A percentile compares a stretch with the other conserved stretches of the same genome.
Evolutionary conservation across 2,797 vertebrate genomes (phyloP).

Genomic region (Setipinna tenuifilis): DNA sequence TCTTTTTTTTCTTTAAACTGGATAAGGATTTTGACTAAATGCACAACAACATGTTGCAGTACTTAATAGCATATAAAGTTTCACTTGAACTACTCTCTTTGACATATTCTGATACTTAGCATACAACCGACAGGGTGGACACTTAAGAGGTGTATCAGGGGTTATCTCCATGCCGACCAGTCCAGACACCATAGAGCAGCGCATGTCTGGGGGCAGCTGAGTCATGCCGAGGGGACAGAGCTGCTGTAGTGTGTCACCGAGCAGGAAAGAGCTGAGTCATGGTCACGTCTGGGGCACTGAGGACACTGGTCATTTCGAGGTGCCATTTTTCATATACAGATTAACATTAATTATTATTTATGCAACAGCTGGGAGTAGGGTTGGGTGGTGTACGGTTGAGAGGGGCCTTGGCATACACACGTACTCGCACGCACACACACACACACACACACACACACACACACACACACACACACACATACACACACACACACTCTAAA

Average conservation of each 20-base stretch:
- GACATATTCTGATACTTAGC: conserved; percentile 56
- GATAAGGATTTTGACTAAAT: conserved; percentile 56
- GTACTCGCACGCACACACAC: background rate
- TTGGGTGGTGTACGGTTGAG: background rate
- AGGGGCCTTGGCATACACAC: background rate
- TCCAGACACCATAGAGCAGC: background rate
- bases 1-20: conserved; percentile 45
- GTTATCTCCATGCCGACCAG: conserved; percentile 13
- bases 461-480: background rate
- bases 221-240: background rate
- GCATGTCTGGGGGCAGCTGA: conserved; percentile 37
- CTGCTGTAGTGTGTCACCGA: conserved; percentile 24
- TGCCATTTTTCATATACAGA: conserved; percentile 3
- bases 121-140: conserved; percentile 54
- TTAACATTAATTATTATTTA: background rate
- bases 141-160: conserved; percentile 14
- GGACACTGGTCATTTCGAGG: background rate
- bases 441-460: background rate
- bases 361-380: background rate
- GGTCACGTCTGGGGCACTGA: background rate
- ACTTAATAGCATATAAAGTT: conserved; percentile 54
- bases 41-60: conserved; percentile 65
- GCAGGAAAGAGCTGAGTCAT: conserved; percentile 15
- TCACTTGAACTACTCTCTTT: conserved; percentile 56
- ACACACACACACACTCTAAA: background rate